Evolutionary conservation across 2,797 vertebrate genomes (phyloP).

Genomic region (Phrynocephalus forsythii): DNA sequence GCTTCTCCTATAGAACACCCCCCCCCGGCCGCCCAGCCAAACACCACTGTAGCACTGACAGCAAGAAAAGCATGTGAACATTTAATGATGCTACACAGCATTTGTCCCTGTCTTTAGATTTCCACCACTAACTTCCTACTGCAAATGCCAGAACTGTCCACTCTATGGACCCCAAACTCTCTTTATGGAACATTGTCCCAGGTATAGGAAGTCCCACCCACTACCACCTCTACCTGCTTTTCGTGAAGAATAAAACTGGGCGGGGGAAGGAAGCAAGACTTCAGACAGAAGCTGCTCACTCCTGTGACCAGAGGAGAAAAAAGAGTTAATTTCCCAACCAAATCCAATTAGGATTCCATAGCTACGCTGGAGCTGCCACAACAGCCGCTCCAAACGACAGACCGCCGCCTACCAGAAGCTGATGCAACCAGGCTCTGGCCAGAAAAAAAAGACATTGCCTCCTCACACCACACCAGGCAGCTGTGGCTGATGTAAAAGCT

Average conservation of each 20-base stretch:
- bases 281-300: neutral
- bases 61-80: accelerated
- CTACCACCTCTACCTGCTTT: neutral
- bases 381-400: slow-evolving; percentile 1
- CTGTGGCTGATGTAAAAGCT: slow-evolving; percentile 63
- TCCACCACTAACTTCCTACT: neutral
- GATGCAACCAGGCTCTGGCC: slow-evolving; percentile 15
- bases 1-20: neutral
- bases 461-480: neutral
- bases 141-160: neutral
- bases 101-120: neutral
- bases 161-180: neutral
- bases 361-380: neutral
- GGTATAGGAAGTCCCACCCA: neutral
- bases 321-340: neutral
- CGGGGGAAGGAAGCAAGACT: neutral
- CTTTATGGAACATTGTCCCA: neutral
- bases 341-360: neutral
- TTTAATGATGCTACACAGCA: neutral
- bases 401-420: neutral
- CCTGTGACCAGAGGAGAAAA: neutral
- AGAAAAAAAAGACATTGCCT: neutral
- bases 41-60: accelerated
- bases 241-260: neutral
- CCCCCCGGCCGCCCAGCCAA: accelerated